Evolutionary conservation across 2,113 vertebrate genomes (phyloP).

Genomic region (Cinclus mexicanus): DNA sequence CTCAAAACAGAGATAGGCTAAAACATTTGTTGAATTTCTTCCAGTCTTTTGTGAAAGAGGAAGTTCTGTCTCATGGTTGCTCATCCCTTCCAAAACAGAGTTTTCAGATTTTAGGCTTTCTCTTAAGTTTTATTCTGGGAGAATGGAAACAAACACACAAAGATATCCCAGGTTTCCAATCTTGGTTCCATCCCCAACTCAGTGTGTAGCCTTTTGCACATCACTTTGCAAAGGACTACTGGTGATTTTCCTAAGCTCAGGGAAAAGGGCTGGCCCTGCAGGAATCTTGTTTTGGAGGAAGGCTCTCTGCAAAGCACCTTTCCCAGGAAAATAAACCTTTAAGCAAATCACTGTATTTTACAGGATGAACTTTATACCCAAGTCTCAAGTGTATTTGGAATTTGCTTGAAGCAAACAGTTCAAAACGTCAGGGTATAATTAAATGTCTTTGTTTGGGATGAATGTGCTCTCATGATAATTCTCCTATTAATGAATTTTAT

Average conservation of each 20-base stretch:
- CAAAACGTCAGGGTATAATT: background rate
- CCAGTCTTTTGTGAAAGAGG: background rate
- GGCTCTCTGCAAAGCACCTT: background rate
- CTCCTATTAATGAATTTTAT: constrained; percentile 13
- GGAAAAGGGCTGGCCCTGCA: background rate
- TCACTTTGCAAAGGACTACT: background rate
- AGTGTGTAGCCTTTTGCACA: background rate
- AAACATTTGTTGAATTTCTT: background rate
- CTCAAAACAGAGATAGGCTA: background rate
- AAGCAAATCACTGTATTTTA: background rate
- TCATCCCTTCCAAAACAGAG: background rate
- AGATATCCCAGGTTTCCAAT: background rate
- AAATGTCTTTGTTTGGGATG: background rate
- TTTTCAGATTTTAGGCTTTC: background rate
- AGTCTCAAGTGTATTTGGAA: background rate
- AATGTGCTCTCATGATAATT: background rate
- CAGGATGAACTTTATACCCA: background rate
- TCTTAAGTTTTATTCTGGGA: background rate
- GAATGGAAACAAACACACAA: background rate
- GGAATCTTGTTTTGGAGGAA: background rate
- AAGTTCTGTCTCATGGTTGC: background rate
- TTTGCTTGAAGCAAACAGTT: constrained; percentile 2
- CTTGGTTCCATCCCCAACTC: background rate
- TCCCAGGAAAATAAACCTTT: constrained; percentile 2
- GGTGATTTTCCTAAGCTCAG: background rate